These are phyloP conservation scores for Lacanobia wlatinum DNA, from an alignment of 2,888 invertebrate species.

Conservation along the genomic window DNA sequence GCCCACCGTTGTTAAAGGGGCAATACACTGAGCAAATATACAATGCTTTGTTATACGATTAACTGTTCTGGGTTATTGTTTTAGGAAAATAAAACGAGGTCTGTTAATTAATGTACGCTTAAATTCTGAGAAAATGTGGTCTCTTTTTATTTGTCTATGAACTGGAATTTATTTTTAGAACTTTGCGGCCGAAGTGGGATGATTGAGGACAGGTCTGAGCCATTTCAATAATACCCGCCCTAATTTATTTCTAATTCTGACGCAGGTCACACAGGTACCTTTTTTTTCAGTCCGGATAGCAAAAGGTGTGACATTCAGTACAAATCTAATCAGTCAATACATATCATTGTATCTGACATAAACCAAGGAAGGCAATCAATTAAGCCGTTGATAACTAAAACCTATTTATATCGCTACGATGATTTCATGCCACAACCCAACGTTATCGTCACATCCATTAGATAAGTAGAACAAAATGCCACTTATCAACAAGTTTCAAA, in stretches of 20 bases:
- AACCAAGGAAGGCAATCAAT: constrained; percentile 38
- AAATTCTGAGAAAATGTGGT: constrained; percentile 42
- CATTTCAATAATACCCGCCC: constrained; percentile 19
- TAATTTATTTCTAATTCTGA: constrained; percentile 17
- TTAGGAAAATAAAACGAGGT: constrained; percentile 46
- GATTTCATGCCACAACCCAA: constrained; percentile 22
- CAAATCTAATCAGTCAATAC: constrained; percentile 24
- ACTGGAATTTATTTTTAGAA: constrained; percentile 23
- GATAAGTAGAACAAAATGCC: constrained; percentile 47
- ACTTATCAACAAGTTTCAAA: constrained; percentile 51
- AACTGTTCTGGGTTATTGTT: constrained; percentile 50
- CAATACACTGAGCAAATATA: constrained; percentile 55
- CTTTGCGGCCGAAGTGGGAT: background rate
- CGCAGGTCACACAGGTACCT: background rate
- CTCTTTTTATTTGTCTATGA: constrained; percentile 5
- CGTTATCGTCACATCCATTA: constrained; percentile 36
- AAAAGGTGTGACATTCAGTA: constrained; percentile 12
- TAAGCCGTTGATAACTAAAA: constrained; percentile 21
- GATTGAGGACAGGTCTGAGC: constrained; percentile 12
- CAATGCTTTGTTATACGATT: constrained; percentile 50
- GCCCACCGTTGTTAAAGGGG: constrained; percentile 49
- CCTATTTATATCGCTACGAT: constrained; percentile 42
- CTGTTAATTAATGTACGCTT: constrained; percentile 42
- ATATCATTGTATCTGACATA: constrained; percentile 14
- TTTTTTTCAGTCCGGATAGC: background rate